Evolutionary conservation across 1,140 invertebrate species (phyloP).

Genomic region (Drosophila nigrodunni): DNA sequence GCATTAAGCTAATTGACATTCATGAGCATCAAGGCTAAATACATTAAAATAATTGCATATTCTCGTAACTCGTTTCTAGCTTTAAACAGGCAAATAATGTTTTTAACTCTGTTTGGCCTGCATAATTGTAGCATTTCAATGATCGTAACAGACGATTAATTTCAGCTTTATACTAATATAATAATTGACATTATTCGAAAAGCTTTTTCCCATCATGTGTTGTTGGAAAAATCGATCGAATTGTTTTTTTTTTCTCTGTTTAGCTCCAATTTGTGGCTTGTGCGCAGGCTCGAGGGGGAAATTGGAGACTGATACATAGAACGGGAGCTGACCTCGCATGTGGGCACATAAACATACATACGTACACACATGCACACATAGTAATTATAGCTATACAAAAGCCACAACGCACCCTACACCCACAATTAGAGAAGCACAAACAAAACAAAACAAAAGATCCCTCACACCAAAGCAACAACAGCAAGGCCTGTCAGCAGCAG

Average conservation of each 20-base stretch:
- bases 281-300: conserved; percentile 34
- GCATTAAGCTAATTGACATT: conserved; percentile 75
- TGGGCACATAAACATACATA: conserved; percentile 19
- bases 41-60: conserved; percentile 82
- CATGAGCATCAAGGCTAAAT: conserved; percentile 77
- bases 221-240: conserved; percentile 71
- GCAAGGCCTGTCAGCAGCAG: too few species aligned
- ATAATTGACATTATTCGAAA: conserved; percentile 25
- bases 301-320: not conserved
- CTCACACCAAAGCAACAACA: conserved; percentile 43
- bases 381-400: conserved; percentile 54
- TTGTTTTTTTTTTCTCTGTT: not conserved
- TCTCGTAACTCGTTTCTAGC: conserved; percentile 51
- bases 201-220: conserved; percentile 31
- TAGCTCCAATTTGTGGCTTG: conserved; percentile 18
- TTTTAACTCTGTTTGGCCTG: conserved; percentile 28
- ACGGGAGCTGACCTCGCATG: conserved; percentile 20
- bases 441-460: conserved; percentile 61
- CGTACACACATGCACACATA: conserved; percentile 10
- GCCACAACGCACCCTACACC: conserved; percentile 50
- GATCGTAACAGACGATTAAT: conserved; percentile 55
- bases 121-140: conserved; percentile 67
- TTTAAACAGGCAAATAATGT: conserved; percentile 36
- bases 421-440: conserved; percentile 49
- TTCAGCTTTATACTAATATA: conserved; percentile 31